phyloP scores from a whole-genome alignment of 2,888 invertebrate genomes.

The Aporophyla nigra region DNA sequence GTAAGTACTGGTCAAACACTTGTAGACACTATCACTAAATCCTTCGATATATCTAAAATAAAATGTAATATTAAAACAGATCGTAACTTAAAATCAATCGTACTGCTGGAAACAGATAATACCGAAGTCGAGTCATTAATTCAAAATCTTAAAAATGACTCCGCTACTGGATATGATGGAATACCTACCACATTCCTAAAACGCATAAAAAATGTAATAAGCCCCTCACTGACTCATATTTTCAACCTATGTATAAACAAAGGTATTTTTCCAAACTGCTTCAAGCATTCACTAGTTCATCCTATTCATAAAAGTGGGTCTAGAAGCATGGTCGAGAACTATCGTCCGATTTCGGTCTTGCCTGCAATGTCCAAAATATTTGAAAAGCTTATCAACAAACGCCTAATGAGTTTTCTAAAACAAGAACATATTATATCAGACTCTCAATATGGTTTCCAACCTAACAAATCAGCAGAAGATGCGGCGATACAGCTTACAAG shows the following conservation, averaged over 20 bases:
- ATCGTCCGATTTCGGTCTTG: conserved; percentile 1
- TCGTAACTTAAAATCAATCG: background rate
- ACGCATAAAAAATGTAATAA: background rate
- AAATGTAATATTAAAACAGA: background rate
- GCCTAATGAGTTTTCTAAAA: no score
- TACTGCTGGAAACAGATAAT: conserved; percentile 2
- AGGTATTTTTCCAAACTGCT: background rate
- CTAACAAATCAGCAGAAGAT: background rate
- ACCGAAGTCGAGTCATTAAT: background rate
- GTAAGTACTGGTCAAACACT: background rate
- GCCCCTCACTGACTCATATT: background rate
- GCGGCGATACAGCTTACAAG: conserved; percentile 1
- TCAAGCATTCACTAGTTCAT: background rate
- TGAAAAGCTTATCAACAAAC: no score
- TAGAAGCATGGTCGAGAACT: background rate
- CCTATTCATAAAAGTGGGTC: background rate
- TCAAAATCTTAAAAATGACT: conserved; percentile 4
- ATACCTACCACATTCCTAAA: background rate
- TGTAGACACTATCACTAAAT: background rate
- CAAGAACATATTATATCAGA: no score
- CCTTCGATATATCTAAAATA: background rate
- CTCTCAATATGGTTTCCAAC: no score
- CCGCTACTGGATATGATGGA: background rate
- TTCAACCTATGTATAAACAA: background rate
- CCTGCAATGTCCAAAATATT: background rate